Evolutionary conservation across 2,113 vertebrate species (phyloP).

Genomic region (Alectura lathami): DNA sequence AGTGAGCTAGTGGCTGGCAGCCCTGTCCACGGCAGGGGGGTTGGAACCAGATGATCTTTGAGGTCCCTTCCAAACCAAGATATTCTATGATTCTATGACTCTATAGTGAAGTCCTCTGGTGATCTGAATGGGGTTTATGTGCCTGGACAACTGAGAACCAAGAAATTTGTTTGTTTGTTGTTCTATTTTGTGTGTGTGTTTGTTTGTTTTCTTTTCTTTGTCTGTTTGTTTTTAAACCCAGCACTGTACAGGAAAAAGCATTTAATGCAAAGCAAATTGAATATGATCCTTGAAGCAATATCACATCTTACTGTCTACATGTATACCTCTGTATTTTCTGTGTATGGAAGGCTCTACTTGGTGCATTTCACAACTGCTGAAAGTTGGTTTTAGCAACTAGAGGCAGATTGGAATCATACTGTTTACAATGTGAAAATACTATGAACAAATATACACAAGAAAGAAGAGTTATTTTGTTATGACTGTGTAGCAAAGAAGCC

Average conservation of each 20-base stretch:
- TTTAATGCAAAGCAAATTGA: background rate
- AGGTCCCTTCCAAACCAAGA: too few relatives aligned
- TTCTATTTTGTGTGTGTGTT: too few relatives aligned
- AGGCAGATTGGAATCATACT: background rate
- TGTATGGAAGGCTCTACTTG: background rate
- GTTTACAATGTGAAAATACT: background rate
- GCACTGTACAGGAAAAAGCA: too few relatives aligned
- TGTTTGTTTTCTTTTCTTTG: too few relatives aligned
- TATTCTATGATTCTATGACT: too few relatives aligned
- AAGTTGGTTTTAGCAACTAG: background rate
- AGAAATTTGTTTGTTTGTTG: too few relatives aligned
- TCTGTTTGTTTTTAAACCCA: too few relatives aligned
- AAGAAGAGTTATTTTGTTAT: background rate
- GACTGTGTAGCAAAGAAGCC: background rate
- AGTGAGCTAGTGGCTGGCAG: too few relatives aligned
- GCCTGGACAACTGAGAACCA: background rate
- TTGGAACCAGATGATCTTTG: too few relatives aligned
- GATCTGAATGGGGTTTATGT: background rate
- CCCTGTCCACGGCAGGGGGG: too few relatives aligned
- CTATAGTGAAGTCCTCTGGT: background rate
- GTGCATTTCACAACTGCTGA: background rate
- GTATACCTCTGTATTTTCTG: background rate
- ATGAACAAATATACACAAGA: background rate
- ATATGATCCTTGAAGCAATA: background rate
- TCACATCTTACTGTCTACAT: background rate